Percentiles rank a stretch among this genome's conserved stretches.
Evolutionary conservation across 2,797 vertebrate genomes (phyloP).

Genomic region (Smutsia temminckii): DNA sequence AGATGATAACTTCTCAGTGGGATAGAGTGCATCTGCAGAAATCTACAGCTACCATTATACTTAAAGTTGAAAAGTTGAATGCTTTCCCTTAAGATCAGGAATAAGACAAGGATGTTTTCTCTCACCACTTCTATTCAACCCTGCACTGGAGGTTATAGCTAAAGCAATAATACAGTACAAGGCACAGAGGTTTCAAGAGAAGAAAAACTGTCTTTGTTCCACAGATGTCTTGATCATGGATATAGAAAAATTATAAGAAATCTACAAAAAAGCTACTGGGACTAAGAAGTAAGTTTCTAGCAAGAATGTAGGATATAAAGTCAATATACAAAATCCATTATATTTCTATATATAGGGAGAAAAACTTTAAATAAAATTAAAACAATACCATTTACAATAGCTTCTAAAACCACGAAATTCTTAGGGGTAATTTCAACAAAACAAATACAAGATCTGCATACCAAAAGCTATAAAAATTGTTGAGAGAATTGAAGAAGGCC

Average conservation of each 20-base stretch:
- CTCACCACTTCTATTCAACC: neutral
- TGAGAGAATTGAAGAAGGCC: neutral
- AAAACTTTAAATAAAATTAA: conserved; percentile 5
- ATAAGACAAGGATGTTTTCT: neutral
- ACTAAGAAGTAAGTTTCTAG: conserved; percentile 7
- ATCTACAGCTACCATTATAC: neutral
- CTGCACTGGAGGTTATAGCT: neutral
- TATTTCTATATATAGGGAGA: neutral
- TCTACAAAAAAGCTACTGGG: neutral
- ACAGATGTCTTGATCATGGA: neutral
- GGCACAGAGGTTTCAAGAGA: neutral
- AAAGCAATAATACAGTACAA: neutral
- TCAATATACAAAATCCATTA: neutral
- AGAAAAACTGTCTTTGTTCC: neutral
- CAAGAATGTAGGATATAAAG: neutral
- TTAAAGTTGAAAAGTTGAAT: neutral
- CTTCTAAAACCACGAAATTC: neutral
- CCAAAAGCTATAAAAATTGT: neutral
- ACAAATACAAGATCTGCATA: neutral
- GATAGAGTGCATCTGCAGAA: neutral
- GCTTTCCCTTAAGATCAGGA: neutral
- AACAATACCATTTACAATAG: neutral
- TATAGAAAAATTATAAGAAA: neutral
- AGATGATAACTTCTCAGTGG: neutral
- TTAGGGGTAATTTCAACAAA: conserved; percentile 18